Evolutionary conservation across 2,113 vertebrate genomes (phyloP).

Genomic region (Notothenia rossii): DNA sequence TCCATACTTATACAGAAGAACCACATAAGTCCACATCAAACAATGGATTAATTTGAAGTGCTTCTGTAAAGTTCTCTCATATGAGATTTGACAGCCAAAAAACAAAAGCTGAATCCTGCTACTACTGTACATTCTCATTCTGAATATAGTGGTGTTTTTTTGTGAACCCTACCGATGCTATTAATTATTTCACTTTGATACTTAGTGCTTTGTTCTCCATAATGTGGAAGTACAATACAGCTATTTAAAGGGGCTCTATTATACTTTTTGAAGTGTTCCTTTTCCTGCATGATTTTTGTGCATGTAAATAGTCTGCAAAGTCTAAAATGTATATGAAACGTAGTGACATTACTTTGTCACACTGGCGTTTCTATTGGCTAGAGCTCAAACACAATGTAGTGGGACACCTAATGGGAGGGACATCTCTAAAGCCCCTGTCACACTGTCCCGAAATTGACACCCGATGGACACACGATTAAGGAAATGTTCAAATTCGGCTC

Average conservation of each 20-base stretch:
- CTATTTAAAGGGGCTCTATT: neutral
- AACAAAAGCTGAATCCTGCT: conserved; percentile 1
- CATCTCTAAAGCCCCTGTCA: no score
- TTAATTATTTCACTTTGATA: neutral
- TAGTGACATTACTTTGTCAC: no score
- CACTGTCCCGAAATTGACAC: no score
- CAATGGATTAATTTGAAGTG: conserved; percentile 8
- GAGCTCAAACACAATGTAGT: no score
- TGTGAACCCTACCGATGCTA: neutral
- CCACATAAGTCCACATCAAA: neutral
- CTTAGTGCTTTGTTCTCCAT: neutral
- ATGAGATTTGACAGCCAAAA: conserved; percentile 19
- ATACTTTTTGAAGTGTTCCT: no score
- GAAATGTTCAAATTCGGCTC: no score
- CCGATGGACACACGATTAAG: no score
- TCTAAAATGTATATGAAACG: no score
- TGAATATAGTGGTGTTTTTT: neutral
- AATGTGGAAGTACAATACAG: neutral
- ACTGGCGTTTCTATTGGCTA: no score
- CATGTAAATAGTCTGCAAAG: no score
- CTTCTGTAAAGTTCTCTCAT: conserved; percentile 22
- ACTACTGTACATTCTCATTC: conserved; percentile 5
- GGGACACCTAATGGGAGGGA: no score
- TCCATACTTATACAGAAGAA: neutral
- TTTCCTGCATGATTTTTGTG: no score